phyloP scores from a whole-genome alignment of 2,797 vertebrate species.

The Lerista edwardsae region DNA sequence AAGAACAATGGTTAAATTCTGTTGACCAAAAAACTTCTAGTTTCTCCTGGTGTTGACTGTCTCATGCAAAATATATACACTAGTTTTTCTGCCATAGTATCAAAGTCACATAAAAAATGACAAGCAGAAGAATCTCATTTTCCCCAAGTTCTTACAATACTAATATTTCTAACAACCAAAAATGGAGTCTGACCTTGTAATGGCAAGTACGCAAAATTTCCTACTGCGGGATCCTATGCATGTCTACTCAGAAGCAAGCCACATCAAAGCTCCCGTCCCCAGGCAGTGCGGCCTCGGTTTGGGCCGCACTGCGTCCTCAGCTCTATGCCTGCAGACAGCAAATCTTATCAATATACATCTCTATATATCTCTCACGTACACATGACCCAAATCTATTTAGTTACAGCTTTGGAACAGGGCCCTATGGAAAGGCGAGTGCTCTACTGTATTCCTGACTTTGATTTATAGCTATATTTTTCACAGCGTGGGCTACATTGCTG shows the following conservation, averaged over 20 bases:
- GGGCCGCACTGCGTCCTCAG: too few relatives aligned
- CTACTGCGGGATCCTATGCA: background rate
- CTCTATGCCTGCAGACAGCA: too few relatives aligned
- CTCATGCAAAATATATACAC: slow-evolving; percentile 12
- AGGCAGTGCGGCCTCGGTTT: too few relatives aligned
- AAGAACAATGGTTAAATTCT: slow-evolving; percentile 44
- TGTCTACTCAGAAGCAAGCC: too few relatives aligned
- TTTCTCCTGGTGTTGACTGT: background rate
- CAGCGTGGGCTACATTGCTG: slow-evolving; percentile 67
- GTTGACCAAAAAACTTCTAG: background rate
- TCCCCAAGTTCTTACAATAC: background rate
- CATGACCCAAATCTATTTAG: slow-evolving; percentile 52
- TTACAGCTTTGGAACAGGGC: slow-evolving; percentile 16
- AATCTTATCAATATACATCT: slow-evolving; percentile 20
- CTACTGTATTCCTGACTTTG: slow-evolving; percentile 59
- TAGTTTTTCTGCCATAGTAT: slow-evolving; percentile 27
- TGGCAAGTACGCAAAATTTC: background rate
- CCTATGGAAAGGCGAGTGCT: slow-evolving; percentile 38
- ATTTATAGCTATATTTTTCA: slow-evolving; percentile 73
- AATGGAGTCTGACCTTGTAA: background rate
- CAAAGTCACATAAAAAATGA: slow-evolving; percentile 27
- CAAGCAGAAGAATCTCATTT: background rate
- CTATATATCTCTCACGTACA: background rate
- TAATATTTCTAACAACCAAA: slow-evolving; percentile 6
- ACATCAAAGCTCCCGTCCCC: too few relatives aligned